Conservation (phyloP, 2,888 invertebrate genomes). For the Halictus quadricinctus region DNA sequence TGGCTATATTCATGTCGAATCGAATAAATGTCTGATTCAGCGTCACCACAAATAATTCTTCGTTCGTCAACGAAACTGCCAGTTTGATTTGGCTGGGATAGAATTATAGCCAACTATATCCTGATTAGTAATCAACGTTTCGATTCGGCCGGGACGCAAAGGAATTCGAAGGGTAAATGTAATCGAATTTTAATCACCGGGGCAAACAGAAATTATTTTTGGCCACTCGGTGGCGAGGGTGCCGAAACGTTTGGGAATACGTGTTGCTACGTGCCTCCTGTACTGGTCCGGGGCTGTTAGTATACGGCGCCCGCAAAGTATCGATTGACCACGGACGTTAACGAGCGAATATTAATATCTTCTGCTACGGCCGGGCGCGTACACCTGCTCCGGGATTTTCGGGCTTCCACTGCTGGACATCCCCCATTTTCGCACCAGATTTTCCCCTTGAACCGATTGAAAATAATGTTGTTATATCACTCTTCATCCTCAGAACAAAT, state of each 20-base stretch:
- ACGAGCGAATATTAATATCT: constrained; percentile 58
- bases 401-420: constrained; percentile 1
- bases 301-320: constrained; percentile 40
- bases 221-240: background rate
- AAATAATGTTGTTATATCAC: background rate
- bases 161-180: constrained; percentile 7
- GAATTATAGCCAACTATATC: background rate
- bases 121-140: constrained; percentile 4
- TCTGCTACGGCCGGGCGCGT: constrained; percentile 32
- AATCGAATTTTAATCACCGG: constrained; percentile 21
- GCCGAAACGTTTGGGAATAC: constrained; percentile 10
- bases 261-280: constrained; percentile 23
- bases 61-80: background rate
- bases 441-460: background rate
- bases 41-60: background rate
- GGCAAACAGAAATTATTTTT: constrained; percentile 24
- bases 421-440: constrained; percentile 6
- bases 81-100: background rate
- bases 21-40: background rate
- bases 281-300: background rate
- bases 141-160: too few relatives aligned
- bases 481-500: background rate
- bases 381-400: constrained; percentile 17
- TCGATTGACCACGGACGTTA: constrained; percentile 56
- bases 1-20: background rate